phyloP scores from a whole-genome alignment of 2,113 vertebrate genomes.

The Otus sunia region DNA sequence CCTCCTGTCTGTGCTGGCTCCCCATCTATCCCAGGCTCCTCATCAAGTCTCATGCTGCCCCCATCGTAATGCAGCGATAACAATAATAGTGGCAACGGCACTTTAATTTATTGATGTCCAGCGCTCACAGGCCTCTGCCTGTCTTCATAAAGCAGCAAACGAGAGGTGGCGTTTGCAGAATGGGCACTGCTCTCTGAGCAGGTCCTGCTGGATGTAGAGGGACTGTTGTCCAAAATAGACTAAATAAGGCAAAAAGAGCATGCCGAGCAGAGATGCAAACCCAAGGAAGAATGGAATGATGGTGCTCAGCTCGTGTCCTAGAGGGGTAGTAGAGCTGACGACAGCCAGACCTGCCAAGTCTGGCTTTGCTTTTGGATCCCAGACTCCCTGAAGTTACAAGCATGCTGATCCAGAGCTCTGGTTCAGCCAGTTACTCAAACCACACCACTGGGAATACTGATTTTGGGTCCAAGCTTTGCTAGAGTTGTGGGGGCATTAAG shows the following conservation, averaged over 20 bases:
- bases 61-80: accelerated
- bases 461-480: background rate
- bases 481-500: background rate
- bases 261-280: background rate
- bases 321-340: background rate
- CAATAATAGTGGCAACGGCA: background rate
- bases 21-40: background rate
- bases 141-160: background rate
- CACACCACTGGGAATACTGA: background rate
- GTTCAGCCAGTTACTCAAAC: background rate
- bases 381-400: background rate
- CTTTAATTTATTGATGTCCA: background rate
- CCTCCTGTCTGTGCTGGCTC: background rate
- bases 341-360: background rate
- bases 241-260: background rate
- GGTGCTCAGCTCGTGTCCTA: background rate
- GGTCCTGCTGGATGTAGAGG: background rate
- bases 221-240: background rate
- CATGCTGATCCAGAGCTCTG: background rate
- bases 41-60: background rate
- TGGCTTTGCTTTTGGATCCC: background rate
- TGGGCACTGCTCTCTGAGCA: accelerated
- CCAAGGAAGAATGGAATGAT: background rate
- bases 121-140: accelerated
- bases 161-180: background rate